A percentile compares a stretch with the other conserved stretches of the same genome.
Evolutionary conservation across 2,797 vertebrate species (phyloP).

Genomic region (Odontamblyopus rebecca): DNA sequence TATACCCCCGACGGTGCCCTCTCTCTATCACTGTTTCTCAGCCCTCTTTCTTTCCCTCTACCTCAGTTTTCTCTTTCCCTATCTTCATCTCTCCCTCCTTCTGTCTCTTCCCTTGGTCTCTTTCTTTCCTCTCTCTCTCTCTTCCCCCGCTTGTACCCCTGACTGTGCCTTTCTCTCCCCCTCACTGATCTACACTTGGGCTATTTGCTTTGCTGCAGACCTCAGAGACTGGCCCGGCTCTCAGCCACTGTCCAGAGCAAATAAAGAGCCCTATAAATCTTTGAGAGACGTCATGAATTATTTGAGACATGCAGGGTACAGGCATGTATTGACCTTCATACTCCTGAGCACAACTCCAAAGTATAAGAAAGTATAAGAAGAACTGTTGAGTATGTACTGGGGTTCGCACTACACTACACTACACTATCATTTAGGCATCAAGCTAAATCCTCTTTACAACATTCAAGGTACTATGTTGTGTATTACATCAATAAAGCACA

Average conservation of each 20-base stretch:
- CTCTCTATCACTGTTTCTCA: too few relatives aligned
- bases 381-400: slow-evolving; percentile 22
- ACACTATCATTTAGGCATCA: neutral
- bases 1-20: too few relatives aligned
- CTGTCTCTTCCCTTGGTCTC: neutral
- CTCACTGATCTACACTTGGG: slow-evolving; percentile 29
- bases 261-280: slow-evolving; percentile 72
- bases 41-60: too few relatives aligned
- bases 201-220: slow-evolving; percentile 67
- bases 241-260: slow-evolving; percentile 68
- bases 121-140: too few relatives aligned
- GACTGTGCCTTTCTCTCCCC: neutral
- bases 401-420: neutral
- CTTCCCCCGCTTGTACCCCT: slow-evolving; percentile 17
- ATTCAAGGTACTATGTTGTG: neutral
- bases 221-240: slow-evolving; percentile 60
- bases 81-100: too few relatives aligned
- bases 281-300: slow-evolving; percentile 67
- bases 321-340: slow-evolving; percentile 19
- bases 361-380: neutral
- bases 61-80: too few relatives aligned
- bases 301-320: slow-evolving; percentile 36
- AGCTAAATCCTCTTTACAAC: neutral
- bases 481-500: neutral
- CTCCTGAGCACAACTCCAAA: neutral